These are phyloP conservation scores for Rhyacophila brunnea DNA, from an alignment of 1,140 invertebrate genomes.

Conservation along the genomic window DNA sequence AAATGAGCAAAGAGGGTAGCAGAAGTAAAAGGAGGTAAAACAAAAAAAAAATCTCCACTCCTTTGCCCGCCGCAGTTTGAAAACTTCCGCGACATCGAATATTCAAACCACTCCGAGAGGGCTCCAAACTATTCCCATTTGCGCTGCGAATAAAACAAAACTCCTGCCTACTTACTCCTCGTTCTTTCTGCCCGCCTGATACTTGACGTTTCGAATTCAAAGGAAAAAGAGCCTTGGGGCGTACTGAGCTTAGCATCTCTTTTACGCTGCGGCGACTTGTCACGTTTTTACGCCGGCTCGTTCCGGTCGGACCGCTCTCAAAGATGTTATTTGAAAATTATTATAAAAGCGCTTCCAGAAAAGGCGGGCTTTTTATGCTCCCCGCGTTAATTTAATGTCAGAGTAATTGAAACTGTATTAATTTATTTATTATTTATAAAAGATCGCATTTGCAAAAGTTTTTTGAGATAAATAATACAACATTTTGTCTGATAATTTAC, in stretches of 20 bases:
- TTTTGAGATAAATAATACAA: no score
- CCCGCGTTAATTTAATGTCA: no score
- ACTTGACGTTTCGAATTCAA: no score
- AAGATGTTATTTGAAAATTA: slow-evolving; percentile 4
- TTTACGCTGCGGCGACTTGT: no score
- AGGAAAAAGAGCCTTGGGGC: no score
- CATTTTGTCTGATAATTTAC: no score
- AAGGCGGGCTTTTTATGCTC: not conserved
- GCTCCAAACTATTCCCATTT: slow-evolving; percentile 30
- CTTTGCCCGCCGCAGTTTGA: not conserved
- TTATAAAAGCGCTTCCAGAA: no score
- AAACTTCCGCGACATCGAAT: slow-evolving; percentile 21
- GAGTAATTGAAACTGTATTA: no score
- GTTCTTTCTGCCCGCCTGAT: no score
- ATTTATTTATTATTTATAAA: no score
- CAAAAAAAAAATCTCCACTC: not conserved
- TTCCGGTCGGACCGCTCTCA: not conserved
- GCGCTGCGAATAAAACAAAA: slow-evolving; percentile 19
- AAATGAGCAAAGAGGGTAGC: not conserved
- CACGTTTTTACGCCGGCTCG: not conserved
- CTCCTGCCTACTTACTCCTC: not conserved
- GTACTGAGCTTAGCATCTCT: not conserved
- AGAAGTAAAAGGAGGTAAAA: not conserved
- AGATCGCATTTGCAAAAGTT: no score
- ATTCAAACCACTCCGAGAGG: slow-evolving; percentile 29